Conservation (phyloP, 1,140 invertebrate genomes). For the Drosophila kanapiae region DNA sequence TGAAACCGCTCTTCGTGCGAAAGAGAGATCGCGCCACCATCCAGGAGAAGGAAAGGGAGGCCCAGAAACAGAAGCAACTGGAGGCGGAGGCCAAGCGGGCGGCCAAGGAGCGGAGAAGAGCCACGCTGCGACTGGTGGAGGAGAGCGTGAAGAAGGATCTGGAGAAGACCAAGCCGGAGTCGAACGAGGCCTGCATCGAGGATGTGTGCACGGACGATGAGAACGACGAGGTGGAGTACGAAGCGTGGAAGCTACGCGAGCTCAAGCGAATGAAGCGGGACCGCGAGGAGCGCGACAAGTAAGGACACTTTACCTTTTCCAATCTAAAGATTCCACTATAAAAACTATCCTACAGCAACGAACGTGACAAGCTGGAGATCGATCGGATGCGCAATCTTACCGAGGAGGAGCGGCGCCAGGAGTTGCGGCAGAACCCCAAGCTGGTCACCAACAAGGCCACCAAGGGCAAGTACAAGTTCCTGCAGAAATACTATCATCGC, state of each 20-base stretch:
- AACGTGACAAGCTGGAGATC: conserved; percentile 95
- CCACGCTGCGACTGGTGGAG: conserved; percentile 96
- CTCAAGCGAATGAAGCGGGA: conserved; percentile 98
- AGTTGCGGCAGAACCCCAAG: conserved; percentile 97
- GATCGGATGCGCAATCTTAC: conserved; percentile 97
- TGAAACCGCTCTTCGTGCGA: conserved; percentile 98
- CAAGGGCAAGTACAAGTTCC: conserved; percentile 99
- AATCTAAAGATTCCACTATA: background rate
- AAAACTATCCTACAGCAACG: conserved; percentile 86
- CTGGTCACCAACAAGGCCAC: conserved; percentile 96
- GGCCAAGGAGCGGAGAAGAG: conserved; percentile 92
- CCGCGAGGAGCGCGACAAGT: conserved; percentile 97
- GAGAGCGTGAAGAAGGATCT: conserved; percentile 93
- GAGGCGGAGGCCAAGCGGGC: conserved; percentile 92
- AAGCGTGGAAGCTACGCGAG: conserved; percentile 98
- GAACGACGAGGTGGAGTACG: conserved; percentile 98
- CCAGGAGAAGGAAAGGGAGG: conserved; percentile 96
- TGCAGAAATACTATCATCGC: conserved; percentile 99
- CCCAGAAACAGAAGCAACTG: conserved; percentile 92
- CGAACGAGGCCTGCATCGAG: conserved; percentile 90
- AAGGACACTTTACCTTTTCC: conserved; percentile 82
- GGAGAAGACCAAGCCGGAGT: conserved; percentile 86
- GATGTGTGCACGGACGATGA: conserved; percentile 99
- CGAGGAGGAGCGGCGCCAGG: conserved; percentile 97
- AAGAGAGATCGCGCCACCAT: conserved; percentile 98